A percentile compares a stretch with the other conserved stretches of the same genome.
phyloP scores from a whole-genome alignment of 2,888 invertebrate genomes.

The Tridacna gigas region DNA sequence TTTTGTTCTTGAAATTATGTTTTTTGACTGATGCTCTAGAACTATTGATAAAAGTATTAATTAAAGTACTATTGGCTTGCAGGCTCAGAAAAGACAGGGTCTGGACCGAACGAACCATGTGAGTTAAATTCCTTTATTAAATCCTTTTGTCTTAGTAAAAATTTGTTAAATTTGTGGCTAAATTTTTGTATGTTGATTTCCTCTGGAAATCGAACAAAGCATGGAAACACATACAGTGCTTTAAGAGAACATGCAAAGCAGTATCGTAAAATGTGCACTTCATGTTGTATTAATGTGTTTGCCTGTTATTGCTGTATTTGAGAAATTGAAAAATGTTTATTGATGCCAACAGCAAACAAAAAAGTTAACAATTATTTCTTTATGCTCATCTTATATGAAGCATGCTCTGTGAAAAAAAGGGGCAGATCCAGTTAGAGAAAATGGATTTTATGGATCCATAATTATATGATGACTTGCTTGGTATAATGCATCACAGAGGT shows the following conservation, averaged over 20 bases:
- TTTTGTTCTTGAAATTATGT: background rate
- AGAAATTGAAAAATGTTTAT: too few species aligned
- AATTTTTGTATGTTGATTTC: background rate
- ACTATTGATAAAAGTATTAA: slow-evolving; percentile 5
- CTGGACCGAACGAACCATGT: slow-evolving; percentile 65
- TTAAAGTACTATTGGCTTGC: slow-evolving; percentile 55
- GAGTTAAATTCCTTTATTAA: slow-evolving; percentile 62
- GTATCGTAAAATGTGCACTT: too few species aligned
- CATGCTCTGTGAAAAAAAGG: too few species aligned
- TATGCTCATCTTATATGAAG: too few species aligned
- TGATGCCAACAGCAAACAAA: too few species aligned
- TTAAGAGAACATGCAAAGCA: background rate
- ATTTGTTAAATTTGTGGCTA: background rate
- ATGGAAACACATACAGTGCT: background rate
- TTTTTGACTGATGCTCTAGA: background rate
- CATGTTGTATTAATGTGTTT: too few species aligned
- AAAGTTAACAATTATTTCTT: too few species aligned
- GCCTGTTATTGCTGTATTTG: too few species aligned
- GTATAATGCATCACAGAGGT: too few species aligned
- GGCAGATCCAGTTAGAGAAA: too few species aligned
- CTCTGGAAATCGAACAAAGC: background rate
- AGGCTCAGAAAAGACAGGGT: slow-evolving; percentile 51
- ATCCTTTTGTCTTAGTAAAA: background rate
- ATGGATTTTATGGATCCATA: too few species aligned
- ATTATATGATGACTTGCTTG: too few species aligned